These are phyloP conservation scores for Temnothorax curvispinosus DNA, from an alignment of 1,140 invertebrate genomes.

Conservation along the genomic window DNA sequence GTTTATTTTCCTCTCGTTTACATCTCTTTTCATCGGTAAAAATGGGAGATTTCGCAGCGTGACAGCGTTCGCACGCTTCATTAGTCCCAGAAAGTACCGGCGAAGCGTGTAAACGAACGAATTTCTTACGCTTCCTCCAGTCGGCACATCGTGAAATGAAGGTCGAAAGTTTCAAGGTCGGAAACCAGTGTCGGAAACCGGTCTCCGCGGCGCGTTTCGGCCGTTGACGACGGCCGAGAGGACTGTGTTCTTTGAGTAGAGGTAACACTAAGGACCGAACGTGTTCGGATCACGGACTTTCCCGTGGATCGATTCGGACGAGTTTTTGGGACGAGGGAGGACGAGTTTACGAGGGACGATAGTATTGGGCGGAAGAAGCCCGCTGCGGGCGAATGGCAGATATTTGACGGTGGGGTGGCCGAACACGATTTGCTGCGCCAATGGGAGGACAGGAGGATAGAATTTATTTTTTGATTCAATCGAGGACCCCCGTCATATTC, in stretches of 20 bases:
- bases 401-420: slow-evolving; percentile 75
- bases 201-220: slow-evolving; percentile 60
- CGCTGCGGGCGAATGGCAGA: slow-evolving; percentile 74
- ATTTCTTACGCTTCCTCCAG: slow-evolving; percentile 22
- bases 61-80: slow-evolving; percentile 12
- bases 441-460: slow-evolving; percentile 61
- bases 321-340: slow-evolving; percentile 75
- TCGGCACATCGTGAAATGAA: slow-evolving; percentile 46
- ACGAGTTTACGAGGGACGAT: slow-evolving; percentile 77
- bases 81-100: background rate
- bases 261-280: slow-evolving; percentile 48
- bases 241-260: slow-evolving; percentile 35
- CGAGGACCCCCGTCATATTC: slow-evolving; percentile 47
- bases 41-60: background rate
- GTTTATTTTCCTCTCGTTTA: background rate
- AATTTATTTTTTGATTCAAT: slow-evolving; percentile 75
- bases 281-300: slow-evolving; percentile 71
- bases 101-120: slow-evolving; percentile 14
- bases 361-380: slow-evolving; percentile 74
- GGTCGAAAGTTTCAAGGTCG: slow-evolving; percentile 45
- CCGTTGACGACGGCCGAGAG: slow-evolving; percentile 64
- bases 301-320: slow-evolving; percentile 74
- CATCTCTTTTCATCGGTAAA: background rate
- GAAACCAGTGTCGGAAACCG: background rate
- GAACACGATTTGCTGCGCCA: slow-evolving; percentile 75